These are phyloP conservation scores for Eublepharis macularius DNA, from an alignment of 2,113 vertebrate genomes.

Conservation along the genomic window DNA sequence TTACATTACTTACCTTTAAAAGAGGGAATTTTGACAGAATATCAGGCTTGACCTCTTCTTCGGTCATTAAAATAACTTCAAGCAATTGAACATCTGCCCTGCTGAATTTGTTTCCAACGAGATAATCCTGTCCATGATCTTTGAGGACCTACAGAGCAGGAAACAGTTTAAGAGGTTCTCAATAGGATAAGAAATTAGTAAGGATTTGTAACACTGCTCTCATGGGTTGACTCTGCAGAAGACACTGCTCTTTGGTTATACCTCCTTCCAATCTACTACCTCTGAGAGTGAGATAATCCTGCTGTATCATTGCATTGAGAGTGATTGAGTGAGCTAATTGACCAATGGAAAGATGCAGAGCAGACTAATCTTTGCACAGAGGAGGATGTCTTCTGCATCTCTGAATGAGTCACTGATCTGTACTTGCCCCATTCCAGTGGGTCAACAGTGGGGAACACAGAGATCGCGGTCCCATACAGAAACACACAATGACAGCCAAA, in stretches of 20 bases:
- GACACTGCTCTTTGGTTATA: not conserved
- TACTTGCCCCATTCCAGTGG: not conserved
- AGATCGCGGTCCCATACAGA: not conserved
- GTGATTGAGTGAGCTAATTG: too few species aligned
- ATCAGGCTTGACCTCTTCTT: slow-evolving; percentile 79
- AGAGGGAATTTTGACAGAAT: slow-evolving; percentile 78
- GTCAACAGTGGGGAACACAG: too few species aligned
- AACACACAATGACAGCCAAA: not conserved
- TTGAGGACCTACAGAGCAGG: slow-evolving; percentile 74
- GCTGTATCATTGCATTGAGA: not conserved
- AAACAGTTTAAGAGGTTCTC: not conserved
- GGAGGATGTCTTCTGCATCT: not conserved
- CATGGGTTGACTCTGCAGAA: not conserved
- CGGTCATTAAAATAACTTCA: slow-evolving; percentile 84
- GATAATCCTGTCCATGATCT: slow-evolving; percentile 73
- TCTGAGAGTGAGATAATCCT: not conserved
- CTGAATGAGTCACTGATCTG: not conserved
- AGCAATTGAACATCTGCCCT: slow-evolving; percentile 86
- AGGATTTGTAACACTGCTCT: not conserved
- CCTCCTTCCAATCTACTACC: not conserved
- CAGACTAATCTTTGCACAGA: not conserved
- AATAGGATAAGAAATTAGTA: not conserved
- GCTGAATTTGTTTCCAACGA: slow-evolving; percentile 86
- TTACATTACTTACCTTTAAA: slow-evolving; percentile 61
- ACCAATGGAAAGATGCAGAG: not conserved